Percentiles rank a stretch among this genome's conserved stretches.
Conservation (phyloP, 2,888 invertebrate species). For the Drosophila barbarae region DNA sequence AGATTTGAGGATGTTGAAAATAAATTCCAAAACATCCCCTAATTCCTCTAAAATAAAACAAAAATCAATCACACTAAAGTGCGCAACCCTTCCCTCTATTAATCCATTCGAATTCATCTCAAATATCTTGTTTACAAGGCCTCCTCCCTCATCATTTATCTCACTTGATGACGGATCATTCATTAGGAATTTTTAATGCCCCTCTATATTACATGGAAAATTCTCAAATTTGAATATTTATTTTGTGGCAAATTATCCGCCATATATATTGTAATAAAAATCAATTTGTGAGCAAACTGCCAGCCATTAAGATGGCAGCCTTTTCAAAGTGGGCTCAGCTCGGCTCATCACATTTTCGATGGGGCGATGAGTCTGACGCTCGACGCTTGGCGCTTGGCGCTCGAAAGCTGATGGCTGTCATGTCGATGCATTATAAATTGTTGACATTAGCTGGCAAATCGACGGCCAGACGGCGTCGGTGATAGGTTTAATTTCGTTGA, state of each 20-base stretch:
- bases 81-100: background rate
- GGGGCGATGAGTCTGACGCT: constrained; percentile 26
- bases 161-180: constrained; percentile 34
- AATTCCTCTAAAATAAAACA: background rate
- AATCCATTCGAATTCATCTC: background rate
- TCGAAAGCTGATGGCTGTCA: constrained; percentile 29
- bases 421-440: constrained; percentile 62
- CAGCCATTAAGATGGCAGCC: constrained; percentile 44
- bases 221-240: constrained; percentile 35
- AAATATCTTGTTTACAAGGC: background rate
- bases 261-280: constrained; percentile 53
- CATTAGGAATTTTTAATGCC: constrained; percentile 19
- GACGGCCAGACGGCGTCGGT: constrained; percentile 40
- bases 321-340: constrained; percentile 9
- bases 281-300: constrained; percentile 58
- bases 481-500: constrained; percentile 50
- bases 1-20: no score
- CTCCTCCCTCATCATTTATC: constrained; percentile 19
- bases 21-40: no score
- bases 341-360: constrained; percentile 13
- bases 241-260: constrained; percentile 39
- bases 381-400: constrained; percentile 12
- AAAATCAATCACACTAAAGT: background rate
- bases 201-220: constrained; percentile 8
- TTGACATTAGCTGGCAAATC: constrained; percentile 59